Evolutionary conservation across 2,888 invertebrate species (phyloP).

Genomic region (Campopleginae sp.): DNA sequence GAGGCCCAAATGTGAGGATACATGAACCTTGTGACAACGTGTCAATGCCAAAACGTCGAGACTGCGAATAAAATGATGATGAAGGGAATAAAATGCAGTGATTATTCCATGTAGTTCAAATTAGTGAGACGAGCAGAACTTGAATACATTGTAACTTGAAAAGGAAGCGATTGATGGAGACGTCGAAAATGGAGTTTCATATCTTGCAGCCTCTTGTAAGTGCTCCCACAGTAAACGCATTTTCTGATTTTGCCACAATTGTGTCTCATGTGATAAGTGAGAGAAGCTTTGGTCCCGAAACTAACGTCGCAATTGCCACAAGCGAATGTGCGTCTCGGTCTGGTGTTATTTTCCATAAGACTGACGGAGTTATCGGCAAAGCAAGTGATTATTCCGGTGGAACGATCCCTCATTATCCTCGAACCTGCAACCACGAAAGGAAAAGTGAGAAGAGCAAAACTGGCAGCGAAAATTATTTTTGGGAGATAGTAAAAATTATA

Average conservation of each 20-base stretch:
- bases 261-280: constrained; percentile 76
- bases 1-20: neutral
- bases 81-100: neutral
- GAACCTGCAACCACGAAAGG: constrained; percentile 59
- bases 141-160: constrained; percentile 58
- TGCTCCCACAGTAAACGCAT: constrained; percentile 77
- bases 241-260: constrained; percentile 78
- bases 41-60: neutral
- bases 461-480: neutral
- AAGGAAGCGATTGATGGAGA: constrained; percentile 69
- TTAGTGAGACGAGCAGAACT: constrained; percentile 37
- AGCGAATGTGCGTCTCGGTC: constrained; percentile 62
- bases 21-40: neutral
- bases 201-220: constrained; percentile 75
- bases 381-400: constrained; percentile 9
- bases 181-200: constrained; percentile 75
- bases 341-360: constrained; percentile 47
- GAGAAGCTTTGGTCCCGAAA: constrained; percentile 75
- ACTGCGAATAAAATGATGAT: neutral
- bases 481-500: neutral
- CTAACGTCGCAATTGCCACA: constrained; percentile 74
- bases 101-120: constrained; percentile 24
- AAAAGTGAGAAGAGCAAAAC: constrained; percentile 24
- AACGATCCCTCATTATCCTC: constrained; percentile 8
- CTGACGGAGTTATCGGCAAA: neutral